Conservation (phyloP, 1,140 invertebrate genomes). For the Telenomus remus region DNA sequence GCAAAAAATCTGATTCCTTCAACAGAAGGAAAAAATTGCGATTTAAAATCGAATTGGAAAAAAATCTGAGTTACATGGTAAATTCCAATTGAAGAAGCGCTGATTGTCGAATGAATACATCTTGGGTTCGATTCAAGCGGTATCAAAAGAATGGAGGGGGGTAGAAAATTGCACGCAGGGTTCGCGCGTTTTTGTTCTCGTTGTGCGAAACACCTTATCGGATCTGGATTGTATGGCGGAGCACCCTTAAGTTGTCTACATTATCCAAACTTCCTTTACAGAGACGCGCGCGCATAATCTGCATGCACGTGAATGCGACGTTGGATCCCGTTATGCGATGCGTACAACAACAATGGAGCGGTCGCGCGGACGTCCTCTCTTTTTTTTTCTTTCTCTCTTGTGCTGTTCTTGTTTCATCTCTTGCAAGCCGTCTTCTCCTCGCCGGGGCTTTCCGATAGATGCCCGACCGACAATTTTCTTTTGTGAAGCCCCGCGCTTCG, state of each 20-base stretch:
- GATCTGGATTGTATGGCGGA: conserved; percentile 2
- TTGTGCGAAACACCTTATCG: conserved; percentile 14
- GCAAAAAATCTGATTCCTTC: too few species aligned
- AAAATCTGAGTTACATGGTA: too few species aligned
- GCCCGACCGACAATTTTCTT: conserved; percentile 54
- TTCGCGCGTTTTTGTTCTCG: too few species aligned
- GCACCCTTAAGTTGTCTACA: conserved; percentile 21
- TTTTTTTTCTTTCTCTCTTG: conserved; percentile 1
- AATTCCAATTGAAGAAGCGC: too few species aligned
- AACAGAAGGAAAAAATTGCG: too few species aligned
- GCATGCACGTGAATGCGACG: conserved; percentile 46
- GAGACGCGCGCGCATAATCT: conserved; percentile 14
- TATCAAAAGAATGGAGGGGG: too few species aligned
- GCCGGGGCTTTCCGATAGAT: conserved; percentile 40
- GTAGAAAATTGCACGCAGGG: too few species aligned
- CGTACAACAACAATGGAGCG: conserved; percentile 57
- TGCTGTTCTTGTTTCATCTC: conserved; percentile 7
- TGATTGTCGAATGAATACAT: too few species aligned
- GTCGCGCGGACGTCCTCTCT: conserved; percentile 55
- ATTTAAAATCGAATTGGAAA: too few species aligned
- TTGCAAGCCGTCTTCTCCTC: conserved; percentile 3
- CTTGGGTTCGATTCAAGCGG: too few species aligned
- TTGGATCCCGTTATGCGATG: conserved; percentile 59
- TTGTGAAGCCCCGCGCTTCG: conserved; percentile 43
- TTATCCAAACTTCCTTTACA: conserved; percentile 29